These are phyloP conservation scores for Platyscapa corneri DNA, from an alignment of 1,140 invertebrate species.

Conservation along the genomic window DNA sequence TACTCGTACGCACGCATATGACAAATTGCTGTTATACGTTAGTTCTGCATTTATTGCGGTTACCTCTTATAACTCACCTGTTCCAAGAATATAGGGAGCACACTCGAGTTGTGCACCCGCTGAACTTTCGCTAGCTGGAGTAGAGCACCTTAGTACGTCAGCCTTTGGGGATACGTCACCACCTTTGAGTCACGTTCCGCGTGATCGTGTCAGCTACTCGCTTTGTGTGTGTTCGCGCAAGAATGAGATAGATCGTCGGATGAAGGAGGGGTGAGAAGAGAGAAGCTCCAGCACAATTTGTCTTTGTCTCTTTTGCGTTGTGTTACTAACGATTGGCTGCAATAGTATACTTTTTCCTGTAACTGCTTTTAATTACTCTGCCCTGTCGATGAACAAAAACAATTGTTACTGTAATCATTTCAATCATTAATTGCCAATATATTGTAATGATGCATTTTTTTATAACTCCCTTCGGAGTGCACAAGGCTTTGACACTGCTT, in stretches of 20 bases:
- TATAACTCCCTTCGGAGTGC: too few species aligned
- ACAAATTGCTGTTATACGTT: background rate
- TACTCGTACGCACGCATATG: background rate
- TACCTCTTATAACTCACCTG: constrained; percentile 26
- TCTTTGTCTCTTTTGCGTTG: constrained; percentile 39
- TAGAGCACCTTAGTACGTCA: background rate
- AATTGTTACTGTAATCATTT: background rate
- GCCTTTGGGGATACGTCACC: background rate
- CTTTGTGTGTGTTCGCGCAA: constrained; percentile 15
- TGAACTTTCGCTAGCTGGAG: background rate
- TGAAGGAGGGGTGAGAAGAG: background rate
- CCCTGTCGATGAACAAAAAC: background rate
- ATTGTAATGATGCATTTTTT: too few species aligned
- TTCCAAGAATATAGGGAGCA: background rate
- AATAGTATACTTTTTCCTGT: background rate
- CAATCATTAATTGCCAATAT: too few species aligned
- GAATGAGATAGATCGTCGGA: background rate
- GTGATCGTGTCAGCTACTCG: background rate
- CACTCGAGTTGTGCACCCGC: background rate
- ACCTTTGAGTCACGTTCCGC: background rate
- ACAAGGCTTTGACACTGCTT: background rate
- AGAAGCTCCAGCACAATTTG: background rate
- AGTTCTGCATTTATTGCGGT: background rate
- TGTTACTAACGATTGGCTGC: background rate
- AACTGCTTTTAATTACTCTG: background rate